phyloP scores from a whole-genome alignment of 2,797 vertebrate genomes.

The Oryzias dopingdopingensis region DNA sequence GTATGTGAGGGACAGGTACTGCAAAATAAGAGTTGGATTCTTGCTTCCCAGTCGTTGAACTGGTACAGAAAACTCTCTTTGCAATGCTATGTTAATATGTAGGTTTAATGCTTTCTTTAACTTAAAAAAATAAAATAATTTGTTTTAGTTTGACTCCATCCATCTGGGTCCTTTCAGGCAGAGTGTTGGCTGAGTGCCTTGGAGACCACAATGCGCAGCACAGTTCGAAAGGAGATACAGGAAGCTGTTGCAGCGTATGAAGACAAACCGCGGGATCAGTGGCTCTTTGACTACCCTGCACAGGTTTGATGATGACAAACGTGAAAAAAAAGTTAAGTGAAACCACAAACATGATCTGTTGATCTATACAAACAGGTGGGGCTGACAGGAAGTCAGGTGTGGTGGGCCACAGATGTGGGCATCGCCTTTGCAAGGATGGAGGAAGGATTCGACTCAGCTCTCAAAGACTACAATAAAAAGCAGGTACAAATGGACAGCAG shows the following conservation, averaged over 20 bases:
- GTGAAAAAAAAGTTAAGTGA: not conserved
- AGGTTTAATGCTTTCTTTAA: not conserved
- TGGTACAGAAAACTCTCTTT: no score
- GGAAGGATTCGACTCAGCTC: slow-evolving; percentile 77
- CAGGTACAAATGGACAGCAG: slow-evolving; percentile 51
- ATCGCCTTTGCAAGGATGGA: slow-evolving; percentile 80
- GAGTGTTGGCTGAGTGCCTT: slow-evolving; percentile 74
- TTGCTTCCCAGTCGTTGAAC: not conserved
- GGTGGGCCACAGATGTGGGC: slow-evolving; percentile 76
- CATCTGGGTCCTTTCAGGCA: slow-evolving; percentile 39
- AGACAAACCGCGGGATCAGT: slow-evolving; percentile 79
- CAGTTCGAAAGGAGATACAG: slow-evolving; percentile 75
- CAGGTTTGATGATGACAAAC: slow-evolving; percentile 50
- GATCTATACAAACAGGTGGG: slow-evolving; percentile 50
- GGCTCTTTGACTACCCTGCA: slow-evolving; percentile 76
- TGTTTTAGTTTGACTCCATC: not conserved
- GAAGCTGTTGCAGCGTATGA: slow-evolving; percentile 74
- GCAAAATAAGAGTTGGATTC: slow-evolving; percentile 10
- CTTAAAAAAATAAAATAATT: not conserved
- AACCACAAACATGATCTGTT: no score
- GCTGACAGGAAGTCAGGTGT: slow-evolving; percentile 76
- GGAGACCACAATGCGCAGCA: slow-evolving; percentile 71
- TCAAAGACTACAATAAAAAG: slow-evolving; percentile 80
- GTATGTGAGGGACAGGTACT: slow-evolving; percentile 75
- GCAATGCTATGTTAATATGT: no score